A percentile compares a stretch with the other conserved stretches of the same genome.
Conservation (phyloP, 2,113 vertebrate species). For the Clarias macrocephalus region DNA sequence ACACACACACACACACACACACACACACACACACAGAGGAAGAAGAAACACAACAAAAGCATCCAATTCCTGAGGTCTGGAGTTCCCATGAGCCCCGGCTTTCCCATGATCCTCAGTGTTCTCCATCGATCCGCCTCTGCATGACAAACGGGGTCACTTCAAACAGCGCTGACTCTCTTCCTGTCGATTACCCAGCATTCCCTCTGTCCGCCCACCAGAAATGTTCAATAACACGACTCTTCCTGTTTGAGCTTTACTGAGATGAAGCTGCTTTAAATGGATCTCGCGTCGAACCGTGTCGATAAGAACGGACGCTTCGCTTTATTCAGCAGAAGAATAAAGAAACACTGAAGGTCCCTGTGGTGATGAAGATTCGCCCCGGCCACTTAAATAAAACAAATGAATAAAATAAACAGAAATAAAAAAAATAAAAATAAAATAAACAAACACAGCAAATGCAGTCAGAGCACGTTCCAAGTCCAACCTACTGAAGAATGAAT, state of each 20-base stretch:
- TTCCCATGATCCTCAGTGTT: constrained; percentile 48
- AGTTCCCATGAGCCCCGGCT: constrained; percentile 57
- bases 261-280: constrained; percentile 29
- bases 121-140: constrained; percentile 62
- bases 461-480: background rate
- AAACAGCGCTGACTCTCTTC: constrained; percentile 47
- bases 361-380: background rate
- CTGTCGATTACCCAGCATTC: constrained; percentile 66
- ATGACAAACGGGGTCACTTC: constrained; percentile 60
- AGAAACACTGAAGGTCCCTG: background rate
- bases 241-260: constrained; percentile 35
- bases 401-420: no score
- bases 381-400: background rate
- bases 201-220: constrained; percentile 28
- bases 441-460: background rate
- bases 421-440: background rate
- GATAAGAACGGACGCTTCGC: background rate
- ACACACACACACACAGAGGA: background rate
- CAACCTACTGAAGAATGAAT: background rate
- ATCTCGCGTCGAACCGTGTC: background rate
- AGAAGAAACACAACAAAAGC: constrained; percentile 15
- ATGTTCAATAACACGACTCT: constrained; percentile 36
- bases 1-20: background rate
- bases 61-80: constrained; percentile 30
- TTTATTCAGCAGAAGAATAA: background rate